Evolutionary conservation across 2,888 invertebrate species (phyloP).

Genomic region (Pandemis cinnamomeana): DNA sequence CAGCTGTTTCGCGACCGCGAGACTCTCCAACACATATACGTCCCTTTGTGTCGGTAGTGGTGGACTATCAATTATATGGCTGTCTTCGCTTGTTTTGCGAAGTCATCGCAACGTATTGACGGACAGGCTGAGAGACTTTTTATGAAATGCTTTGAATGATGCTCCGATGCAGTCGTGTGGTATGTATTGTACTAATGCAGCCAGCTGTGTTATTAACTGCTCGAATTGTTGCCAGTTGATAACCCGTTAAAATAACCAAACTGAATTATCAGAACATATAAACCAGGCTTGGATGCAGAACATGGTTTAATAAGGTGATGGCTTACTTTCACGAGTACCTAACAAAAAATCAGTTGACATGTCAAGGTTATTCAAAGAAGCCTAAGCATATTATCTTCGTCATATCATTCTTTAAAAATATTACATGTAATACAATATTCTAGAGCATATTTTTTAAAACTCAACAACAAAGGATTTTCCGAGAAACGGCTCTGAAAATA

Average conservation of each 20-base stretch:
- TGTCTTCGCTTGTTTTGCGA: not conserved
- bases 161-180: not conserved
- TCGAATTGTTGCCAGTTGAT: not conserved
- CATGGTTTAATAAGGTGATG: not conserved
- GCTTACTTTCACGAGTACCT: not conserved
- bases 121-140: not conserved
- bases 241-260: not conserved
- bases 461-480: conserved; percentile 15
- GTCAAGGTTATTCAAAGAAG: not conserved
- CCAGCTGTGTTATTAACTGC: not conserved
- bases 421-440: conserved; percentile 9
- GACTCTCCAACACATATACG: not conserved
- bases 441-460: conserved; percentile 4
- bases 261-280: no score
- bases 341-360: not conserved
- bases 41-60: not conserved
- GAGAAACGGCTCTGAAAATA: conserved; percentile 50
- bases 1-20: not conserved
- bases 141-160: not conserved
- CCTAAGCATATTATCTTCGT: not conserved
- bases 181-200: not conserved
- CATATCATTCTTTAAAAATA: not conserved
- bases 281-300: no score
- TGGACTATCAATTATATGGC: not conserved
- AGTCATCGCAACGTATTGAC: not conserved